Conservation (phyloP, 23 tunicate genomes). For the Pegea sp. region DNA sequence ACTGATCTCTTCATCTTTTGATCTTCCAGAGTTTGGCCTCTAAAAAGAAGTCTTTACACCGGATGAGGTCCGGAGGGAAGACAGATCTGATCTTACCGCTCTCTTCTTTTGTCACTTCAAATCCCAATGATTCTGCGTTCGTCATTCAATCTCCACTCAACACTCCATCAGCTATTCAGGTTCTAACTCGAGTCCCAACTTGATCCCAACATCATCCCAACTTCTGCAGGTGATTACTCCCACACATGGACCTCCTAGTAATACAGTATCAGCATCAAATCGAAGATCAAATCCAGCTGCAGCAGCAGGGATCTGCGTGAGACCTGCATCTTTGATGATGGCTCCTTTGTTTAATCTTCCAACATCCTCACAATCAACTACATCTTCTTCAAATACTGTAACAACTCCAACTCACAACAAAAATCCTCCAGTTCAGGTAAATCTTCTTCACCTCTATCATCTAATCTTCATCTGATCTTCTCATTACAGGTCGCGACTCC, state of each 20-base stretch:
- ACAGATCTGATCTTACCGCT: constrained; percentile 19
- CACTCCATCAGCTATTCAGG: constrained; percentile 52
- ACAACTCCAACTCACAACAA: too few species aligned
- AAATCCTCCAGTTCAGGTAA: too few species aligned
- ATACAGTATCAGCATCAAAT: too few species aligned
- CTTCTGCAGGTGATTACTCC: constrained; percentile 35
- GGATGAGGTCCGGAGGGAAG: constrained; percentile 40
- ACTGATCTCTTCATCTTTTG: neutral
- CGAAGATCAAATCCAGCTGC: constrained; percentile 12
- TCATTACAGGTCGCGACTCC: constrained; percentile 1
- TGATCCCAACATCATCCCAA: neutral
- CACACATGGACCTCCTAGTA: too few species aligned
- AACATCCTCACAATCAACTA: neutral
- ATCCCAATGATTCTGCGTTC: neutral
- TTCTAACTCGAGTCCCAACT: neutral
- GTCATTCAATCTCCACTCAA: constrained; percentile 30
- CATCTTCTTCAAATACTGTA: too few species aligned
- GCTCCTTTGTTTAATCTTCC: constrained; percentile 21
- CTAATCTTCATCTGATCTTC: too few species aligned
- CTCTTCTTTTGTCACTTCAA: constrained; percentile 6
- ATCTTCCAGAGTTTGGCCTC: neutral
- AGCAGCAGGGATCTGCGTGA: constrained; percentile 12
- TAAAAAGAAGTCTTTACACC: constrained; percentile 24
- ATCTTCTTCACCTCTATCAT: too few species aligned
- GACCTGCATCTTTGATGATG: constrained; percentile 22